Evolutionary conservation across 2,888 invertebrate genomes (phyloP).

Genomic region (Dicroscelio sp.): DNA sequence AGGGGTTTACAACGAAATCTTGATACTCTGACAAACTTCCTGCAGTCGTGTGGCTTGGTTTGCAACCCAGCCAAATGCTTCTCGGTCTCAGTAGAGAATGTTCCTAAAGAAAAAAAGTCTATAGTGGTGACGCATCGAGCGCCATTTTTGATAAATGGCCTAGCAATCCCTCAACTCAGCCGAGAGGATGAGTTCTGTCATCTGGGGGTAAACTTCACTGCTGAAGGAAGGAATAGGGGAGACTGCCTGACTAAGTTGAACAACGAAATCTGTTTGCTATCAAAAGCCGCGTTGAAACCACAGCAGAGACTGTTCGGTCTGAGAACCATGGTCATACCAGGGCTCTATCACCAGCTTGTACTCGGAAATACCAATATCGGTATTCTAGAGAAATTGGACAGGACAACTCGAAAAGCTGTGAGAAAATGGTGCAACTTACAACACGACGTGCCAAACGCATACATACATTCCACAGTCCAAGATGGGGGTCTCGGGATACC

Average conservation of each 20-base stretch:
- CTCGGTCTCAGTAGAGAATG: constrained; percentile 82
- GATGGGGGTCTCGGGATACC: constrained; percentile 85
- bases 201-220: constrained; percentile 40
- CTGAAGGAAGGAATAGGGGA: too few species aligned
- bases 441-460: constrained; percentile 84
- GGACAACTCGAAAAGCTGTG: constrained; percentile 85
- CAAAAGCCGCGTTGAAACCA: constrained; percentile 71
- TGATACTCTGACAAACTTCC: constrained; percentile 41
- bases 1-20: constrained; percentile 87
- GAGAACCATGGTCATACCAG: constrained; percentile 57
- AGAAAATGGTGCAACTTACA: constrained; percentile 88
- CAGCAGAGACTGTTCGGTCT: constrained; percentile 78
- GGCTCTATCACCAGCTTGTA: constrained; percentile 88
- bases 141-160: constrained; percentile 18
- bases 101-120: constrained; percentile 47
- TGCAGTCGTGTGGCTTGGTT: constrained; percentile 81
- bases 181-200: constrained; percentile 53
- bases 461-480: too few species aligned
- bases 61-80: constrained; percentile 85
- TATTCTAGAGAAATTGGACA: constrained; percentile 87
- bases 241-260: too few species aligned
- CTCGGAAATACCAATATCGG: constrained; percentile 85
- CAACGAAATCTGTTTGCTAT: too few species aligned
- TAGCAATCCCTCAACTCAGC: not conserved
- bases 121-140: constrained; percentile 24